Base-by-base conservation (phyloP, 2,797 vertebrate genomes). In the Staurois parvus region DNA sequence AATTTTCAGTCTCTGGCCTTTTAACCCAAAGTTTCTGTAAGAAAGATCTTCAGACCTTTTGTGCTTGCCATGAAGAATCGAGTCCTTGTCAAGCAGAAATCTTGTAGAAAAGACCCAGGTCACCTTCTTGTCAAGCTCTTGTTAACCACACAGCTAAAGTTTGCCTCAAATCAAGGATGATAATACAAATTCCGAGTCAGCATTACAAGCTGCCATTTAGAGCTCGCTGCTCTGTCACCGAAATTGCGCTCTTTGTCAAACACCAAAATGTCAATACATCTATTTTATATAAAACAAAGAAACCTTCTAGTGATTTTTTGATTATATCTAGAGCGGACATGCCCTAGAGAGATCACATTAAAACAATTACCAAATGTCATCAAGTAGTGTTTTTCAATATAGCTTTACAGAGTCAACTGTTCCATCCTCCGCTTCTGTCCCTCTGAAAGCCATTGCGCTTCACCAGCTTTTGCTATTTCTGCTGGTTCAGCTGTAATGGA, bases 101-200 rank as follows among this genome's bases (percentile, higher is more conserved):
- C 79, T 30, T 52, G 76, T 37, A 24, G 21, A 64, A 42, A 52
- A 48, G 66, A 26, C 62, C 64, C 8, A 4, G 85, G 85, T 86
- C 85, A 86, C 85, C 85, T 86, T 86, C 79, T 86, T 82, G 79
- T 86, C 74, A 86, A 48, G 56, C 45, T 59, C 77, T 75, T 59
- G 84, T 85, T 85, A 85, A 80, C 77, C 19, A 75, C 28, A 21
- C 70, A 79, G 56, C 73, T 72, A 80, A 69, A 80, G 70, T 82
- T 82, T 82, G 67, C 66, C 26, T 32, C 11, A 72, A 72, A 82
- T 86, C 67, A 77, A 62, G 73, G 66, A 72, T 86, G 76, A 86
- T 86, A 82, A 82, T 82, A 77, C 34, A 86, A 29, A 42, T 66
- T 15, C 85, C 29, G 74, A 83, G 32, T 86, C 85, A 86, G 79